Evolutionary conservation across 2,113 vertebrate genomes (phyloP).

Genomic region (Shinisaurus crocodilurus): DNA sequence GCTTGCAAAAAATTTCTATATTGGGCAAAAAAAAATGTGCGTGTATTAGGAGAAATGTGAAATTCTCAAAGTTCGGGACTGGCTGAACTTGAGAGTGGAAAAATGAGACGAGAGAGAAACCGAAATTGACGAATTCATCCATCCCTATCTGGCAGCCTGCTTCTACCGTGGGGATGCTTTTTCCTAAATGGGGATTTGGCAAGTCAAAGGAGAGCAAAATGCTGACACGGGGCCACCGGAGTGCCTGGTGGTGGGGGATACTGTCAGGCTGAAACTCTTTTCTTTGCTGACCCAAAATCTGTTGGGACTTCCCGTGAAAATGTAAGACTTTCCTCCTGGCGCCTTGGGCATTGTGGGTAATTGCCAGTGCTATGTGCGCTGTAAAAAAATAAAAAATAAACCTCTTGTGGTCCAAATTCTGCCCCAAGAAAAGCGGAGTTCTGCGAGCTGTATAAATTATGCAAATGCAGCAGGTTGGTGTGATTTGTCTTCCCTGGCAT

Average conservation of each 20-base stretch:
- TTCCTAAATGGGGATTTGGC: background rate
- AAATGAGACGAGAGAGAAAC: too few relatives aligned
- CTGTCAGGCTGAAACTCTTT: background rate
- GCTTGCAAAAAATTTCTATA: too few relatives aligned
- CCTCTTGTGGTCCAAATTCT: background rate
- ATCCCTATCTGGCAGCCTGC: too few relatives aligned
- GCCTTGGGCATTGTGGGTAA: background rate
- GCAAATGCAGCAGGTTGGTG: background rate
- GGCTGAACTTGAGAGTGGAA: too few relatives aligned
- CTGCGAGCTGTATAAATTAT: too few relatives aligned
- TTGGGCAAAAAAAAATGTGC: too few relatives aligned
- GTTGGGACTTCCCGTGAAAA: background rate
- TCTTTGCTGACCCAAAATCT: background rate
- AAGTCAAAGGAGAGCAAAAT: background rate
- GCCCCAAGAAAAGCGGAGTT: background rate
- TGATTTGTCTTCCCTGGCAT: background rate
- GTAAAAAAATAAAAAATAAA: background rate
- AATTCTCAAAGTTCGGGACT: too few relatives aligned
- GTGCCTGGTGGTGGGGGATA: background rate
- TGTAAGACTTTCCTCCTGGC: background rate
- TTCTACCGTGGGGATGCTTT: background rate
- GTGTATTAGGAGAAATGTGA: too few relatives aligned
- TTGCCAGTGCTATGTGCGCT: background rate
- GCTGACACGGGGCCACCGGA: too few relatives aligned
- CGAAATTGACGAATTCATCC: too few relatives aligned